phyloP scores from a whole-genome alignment of 2,113 vertebrate genomes.

The Notothenia rossii region DNA sequence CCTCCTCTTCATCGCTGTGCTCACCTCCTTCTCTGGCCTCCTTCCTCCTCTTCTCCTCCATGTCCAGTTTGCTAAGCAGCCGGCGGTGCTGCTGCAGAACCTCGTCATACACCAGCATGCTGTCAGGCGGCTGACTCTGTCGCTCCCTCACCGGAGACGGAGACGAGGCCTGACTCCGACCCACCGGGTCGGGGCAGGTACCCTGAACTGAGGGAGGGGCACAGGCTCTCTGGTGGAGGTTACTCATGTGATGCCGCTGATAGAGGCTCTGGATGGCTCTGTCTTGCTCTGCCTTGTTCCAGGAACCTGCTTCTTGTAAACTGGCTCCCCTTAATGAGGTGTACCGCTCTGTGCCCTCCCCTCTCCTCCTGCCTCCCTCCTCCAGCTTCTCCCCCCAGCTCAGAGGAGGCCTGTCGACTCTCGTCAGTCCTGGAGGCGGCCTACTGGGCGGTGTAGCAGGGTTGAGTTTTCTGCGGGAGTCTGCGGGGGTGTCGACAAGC shows the following conservation, averaged over 20 bases:
- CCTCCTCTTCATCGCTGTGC: conserved; percentile 14
- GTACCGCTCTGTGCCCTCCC: conserved; percentile 85
- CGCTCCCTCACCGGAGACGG: conserved; percentile 53
- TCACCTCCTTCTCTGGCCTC: conserved; percentile 95
- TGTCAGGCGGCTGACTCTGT: conserved; percentile 79
- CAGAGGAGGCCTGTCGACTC: conserved; percentile 60
- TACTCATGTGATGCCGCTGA: conserved; percentile 61
- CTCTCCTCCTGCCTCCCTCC: conserved; percentile 84
- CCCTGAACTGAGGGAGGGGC: conserved; percentile 60
- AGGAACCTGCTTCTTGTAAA: conserved; percentile 83
- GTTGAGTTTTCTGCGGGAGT: conserved; percentile 81
- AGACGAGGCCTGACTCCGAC: conserved; percentile 38
- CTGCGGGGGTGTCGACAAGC: conserved; percentile 86
- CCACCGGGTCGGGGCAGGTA: conserved; percentile 76
- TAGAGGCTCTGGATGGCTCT: conserved; percentile 86
- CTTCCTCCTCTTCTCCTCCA: conserved; percentile 92
- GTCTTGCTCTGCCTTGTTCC: conserved; percentile 88
- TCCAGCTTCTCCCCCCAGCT: conserved; percentile 83
- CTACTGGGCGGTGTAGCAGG: conserved; percentile 76
- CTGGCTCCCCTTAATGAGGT: conserved; percentile 77
- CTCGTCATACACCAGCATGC: conserved; percentile 89
- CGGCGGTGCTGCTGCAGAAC: conserved; percentile 92
- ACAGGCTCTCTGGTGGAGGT: conserved; percentile 84
- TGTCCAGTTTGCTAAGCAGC: conserved; percentile 95
- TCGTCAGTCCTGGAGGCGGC: conserved; percentile 81